Conservation (phyloP, 2,797 vertebrate genomes). For the Pygocentrus nattereri region DNA sequence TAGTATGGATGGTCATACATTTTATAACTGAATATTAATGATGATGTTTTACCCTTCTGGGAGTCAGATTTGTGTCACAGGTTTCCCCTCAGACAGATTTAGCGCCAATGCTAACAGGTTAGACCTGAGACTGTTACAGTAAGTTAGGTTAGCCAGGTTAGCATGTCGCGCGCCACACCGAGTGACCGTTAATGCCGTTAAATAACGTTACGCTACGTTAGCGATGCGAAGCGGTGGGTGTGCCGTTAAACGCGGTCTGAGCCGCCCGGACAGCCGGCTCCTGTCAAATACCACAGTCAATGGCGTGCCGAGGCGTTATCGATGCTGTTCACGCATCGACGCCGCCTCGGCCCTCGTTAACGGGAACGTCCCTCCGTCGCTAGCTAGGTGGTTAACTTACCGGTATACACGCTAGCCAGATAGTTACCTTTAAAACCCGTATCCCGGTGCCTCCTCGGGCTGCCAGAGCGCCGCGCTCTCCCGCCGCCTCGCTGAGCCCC, state of each 20-base stretch:
- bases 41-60: too few relatives aligned
- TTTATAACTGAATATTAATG: neutral
- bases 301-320: slow-evolving; percentile 37
- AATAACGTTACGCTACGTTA: too few relatives aligned
- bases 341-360: slow-evolving; percentile 51
- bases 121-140: slow-evolving; percentile 4
- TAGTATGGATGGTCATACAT: too few relatives aligned
- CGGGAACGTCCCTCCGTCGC: neutral
- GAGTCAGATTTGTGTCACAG: neutral
- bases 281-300: slow-evolving; percentile 32
- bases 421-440: slow-evolving; percentile 81
- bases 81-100: slow-evolving; percentile 7
- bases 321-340: slow-evolving; percentile 54
- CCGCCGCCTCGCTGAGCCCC: slow-evolving; percentile 70
- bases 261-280: neutral
- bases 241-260: neutral
- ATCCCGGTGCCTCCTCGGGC: slow-evolving; percentile 77
- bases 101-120: slow-evolving; percentile 35
- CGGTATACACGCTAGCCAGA: neutral
- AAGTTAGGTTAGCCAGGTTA: slow-evolving; percentile 3
- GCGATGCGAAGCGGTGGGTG: neutral
- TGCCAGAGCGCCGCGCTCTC: slow-evolving; percentile 71
- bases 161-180: neutral
- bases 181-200: too few relatives aligned
- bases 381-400: neutral